A percentile compares a stretch with the other conserved stretches of the same genome.
These are phyloP conservation scores for Pogonognathellus flavescens DNA, from an alignment of 1,140 invertebrate genomes.

Conservation along the genomic window DNA sequence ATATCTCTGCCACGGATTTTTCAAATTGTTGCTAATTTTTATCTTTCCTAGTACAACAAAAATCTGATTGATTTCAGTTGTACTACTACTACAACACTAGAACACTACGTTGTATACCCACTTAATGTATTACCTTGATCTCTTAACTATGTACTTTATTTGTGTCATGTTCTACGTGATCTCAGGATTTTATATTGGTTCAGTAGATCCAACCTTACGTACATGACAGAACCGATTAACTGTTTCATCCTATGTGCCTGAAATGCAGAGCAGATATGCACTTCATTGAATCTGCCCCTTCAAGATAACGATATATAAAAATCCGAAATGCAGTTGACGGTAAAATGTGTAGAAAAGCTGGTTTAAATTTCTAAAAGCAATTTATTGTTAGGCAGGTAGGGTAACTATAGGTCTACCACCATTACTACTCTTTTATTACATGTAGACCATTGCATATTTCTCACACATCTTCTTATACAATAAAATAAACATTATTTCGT, in stretches of 20 bases:
- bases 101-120: neutral
- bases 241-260: too few species aligned
- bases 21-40: neutral
- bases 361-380: slow-evolving; percentile 14
- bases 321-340: slow-evolving; percentile 29
- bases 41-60: neutral
- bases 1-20: neutral
- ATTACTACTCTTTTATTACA: neutral
- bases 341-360: slow-evolving; percentile 36
- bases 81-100: slow-evolving; percentile 1
- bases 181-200: too few species aligned
- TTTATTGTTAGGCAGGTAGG: neutral
- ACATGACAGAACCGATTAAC: too few species aligned
- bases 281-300: neutral
- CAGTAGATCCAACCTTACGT: neutral
- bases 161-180: slow-evolving; percentile 24
- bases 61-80: slow-evolving; percentile 29
- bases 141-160: slow-evolving; percentile 11
- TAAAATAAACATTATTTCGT: too few species aligned
- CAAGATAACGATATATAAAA: slow-evolving; percentile 27
- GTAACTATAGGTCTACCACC: neutral
- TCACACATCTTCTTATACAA: too few species aligned
- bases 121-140: slow-evolving; percentile 36
- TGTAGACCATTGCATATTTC: neutral
- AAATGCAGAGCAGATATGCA: neutral